A percentile compares a stretch with the other conserved stretches of the same genome.
Conservation (phyloP, 2,888 invertebrate species). For the Gymnocheta viridis region DNA sequence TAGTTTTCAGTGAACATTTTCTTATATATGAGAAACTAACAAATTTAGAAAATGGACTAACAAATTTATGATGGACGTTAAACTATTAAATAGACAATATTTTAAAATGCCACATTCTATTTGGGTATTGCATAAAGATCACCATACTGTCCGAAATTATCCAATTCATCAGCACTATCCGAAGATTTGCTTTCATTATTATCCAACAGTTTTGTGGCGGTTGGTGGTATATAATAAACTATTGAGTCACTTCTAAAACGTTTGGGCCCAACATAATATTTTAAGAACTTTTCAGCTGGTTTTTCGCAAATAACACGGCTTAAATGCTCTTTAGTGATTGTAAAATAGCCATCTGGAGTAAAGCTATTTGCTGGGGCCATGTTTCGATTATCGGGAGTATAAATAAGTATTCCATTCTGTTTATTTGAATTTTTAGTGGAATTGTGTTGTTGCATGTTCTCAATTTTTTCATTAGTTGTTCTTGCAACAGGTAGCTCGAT, state of each 20-base stretch:
- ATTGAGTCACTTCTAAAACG: conserved; percentile 75
- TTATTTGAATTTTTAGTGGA: neutral
- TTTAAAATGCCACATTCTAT: no score
- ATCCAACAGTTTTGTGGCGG: neutral
- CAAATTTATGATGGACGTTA: no score
- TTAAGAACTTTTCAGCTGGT: conserved; percentile 74
- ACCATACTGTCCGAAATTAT: conserved; percentile 71
- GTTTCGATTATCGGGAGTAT: conserved; percentile 70
- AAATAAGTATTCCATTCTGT: conserved; percentile 73
- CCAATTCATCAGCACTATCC: conserved; percentile 75
- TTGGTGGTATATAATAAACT: conserved; percentile 76
- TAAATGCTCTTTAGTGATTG: conserved; percentile 75
- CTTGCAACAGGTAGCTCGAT: neutral
- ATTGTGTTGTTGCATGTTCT: neutral
- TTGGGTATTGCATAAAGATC: conserved; percentile 69
- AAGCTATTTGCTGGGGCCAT: conserved; percentile 38
- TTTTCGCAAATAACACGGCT: conserved; percentile 74
- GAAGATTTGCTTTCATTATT: conserved; percentile 54
- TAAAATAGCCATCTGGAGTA: conserved; percentile 67
- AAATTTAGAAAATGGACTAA: no score
- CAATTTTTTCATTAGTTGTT: neutral
- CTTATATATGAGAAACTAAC: no score
- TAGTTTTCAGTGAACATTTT: no score
- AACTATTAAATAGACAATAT: no score
- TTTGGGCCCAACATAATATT: conserved; percentile 74